These are phyloP conservation scores for Gobionotothen gibberifrons DNA, from an alignment of 2,797 vertebrate species.

Conservation along the genomic window DNA sequence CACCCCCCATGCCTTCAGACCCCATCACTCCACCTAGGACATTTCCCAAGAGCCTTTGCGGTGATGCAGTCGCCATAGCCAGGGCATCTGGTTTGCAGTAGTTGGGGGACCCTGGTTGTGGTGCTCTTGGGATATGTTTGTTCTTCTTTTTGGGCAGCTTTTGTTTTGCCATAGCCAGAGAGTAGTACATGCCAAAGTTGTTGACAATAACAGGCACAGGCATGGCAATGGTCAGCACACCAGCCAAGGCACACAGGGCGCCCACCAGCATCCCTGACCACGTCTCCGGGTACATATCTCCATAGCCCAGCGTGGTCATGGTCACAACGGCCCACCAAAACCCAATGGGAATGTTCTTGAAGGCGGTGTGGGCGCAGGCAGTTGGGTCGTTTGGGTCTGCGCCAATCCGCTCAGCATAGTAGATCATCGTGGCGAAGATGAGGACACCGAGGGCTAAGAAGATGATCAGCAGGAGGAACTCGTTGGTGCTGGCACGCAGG, in stretches of 20 bases:
- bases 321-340: constrained; percentile 99
- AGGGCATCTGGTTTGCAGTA: constrained; percentile 99
- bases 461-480: constrained; percentile 99
- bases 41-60: constrained; percentile 91
- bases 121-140: constrained; percentile 98
- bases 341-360: constrained; percentile 99
- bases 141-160: constrained; percentile 99
- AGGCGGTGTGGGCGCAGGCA: constrained; percentile 94
- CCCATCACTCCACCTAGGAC: constrained; percentile 97
- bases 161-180: constrained; percentile 99
- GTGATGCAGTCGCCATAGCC: constrained; percentile 98
- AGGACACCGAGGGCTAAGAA: constrained; percentile 98
- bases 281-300: constrained; percentile 99
- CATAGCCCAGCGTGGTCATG: constrained; percentile 99
- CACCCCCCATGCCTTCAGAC: constrained; percentile 86
- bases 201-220: constrained; percentile 99
- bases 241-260: constrained; percentile 95
- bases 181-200: constrained; percentile 99
- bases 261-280: constrained; percentile 99
- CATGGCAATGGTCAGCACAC: constrained; percentile 99
- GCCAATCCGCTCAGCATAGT: constrained; percentile 98
- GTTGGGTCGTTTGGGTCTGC: constrained; percentile 95
- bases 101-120: constrained; percentile 98
- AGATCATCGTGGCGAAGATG: constrained; percentile 99
- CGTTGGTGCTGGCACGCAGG: constrained; percentile 98